Evolutionary conservation across 2,113 vertebrate species (phyloP), one percentile per base, ranked within the genome.

Genomic region (Dipodomys ordii): DNA sequence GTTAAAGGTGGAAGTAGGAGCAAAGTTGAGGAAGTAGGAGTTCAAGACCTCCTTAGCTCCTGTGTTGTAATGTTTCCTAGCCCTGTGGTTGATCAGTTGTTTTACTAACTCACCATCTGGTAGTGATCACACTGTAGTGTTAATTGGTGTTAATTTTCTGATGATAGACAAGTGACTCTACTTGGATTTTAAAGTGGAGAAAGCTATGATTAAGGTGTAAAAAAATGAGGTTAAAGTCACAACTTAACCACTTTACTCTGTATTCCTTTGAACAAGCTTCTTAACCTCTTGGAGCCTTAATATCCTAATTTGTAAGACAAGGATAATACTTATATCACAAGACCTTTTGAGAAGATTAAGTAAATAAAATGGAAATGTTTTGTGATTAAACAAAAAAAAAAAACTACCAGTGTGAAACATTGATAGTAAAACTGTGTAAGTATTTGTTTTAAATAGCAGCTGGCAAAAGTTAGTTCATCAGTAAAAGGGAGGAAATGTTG

Each of bases 111-210:
- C 46, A 85, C 64, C 94, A 94, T 93, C 94, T 95, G 92, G 93
- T 84, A 84, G 39, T 81, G 84, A 71, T 96, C 64, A 74, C 49
- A 60, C 16, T 77, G 23, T 88, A 44, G 65, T 90, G 64, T 94
- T 97, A 94, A 95, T 87, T 96, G 96, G 71, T 82, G 57, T 87
- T 95, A 92, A 93, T 94, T 95, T 97, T 93, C 90, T 93, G 65
- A 91, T 82, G 85, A 92, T 95, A 82, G 86, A 69, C 73, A 44
- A 91, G 82, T 88, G 64, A 79, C 60, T 95, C 2, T 49, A 65
- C 27, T 93, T 93, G 87, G 82, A 95, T 92, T 87, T 96, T 90
- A 67, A 94, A 92, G 78, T 71, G 72, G 65, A 86, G 74, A 93
- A 95, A 93, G 78, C 71, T 93, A 19, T 93, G 90, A 83, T 90